These are phyloP conservation scores for Nibea coibor DNA, from an alignment of 2,113 vertebrate species.

Conservation along the genomic window DNA sequence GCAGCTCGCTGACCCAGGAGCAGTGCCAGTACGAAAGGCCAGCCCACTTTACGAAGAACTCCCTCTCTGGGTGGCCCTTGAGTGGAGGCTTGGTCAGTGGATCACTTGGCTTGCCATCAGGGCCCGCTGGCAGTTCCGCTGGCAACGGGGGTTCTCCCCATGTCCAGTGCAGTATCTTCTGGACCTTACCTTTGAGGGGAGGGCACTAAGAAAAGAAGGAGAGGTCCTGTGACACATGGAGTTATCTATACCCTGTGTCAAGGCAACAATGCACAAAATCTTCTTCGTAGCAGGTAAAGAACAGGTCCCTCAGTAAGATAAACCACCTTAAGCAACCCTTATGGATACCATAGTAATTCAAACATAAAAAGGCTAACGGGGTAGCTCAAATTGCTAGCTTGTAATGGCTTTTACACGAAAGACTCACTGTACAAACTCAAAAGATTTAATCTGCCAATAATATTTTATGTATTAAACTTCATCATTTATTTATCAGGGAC, in stretches of 20 bases:
- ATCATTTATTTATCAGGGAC: background rate
- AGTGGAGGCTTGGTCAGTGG: constrained; percentile 84
- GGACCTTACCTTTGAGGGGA: constrained; percentile 97
- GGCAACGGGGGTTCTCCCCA: constrained; percentile 92
- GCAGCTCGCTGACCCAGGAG: constrained; percentile 98
- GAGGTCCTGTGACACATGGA: background rate
- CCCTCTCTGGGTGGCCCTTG: constrained; percentile 93
- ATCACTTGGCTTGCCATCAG: constrained; percentile 72
- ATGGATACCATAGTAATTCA: background rate
- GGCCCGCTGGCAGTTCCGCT: constrained; percentile 66
- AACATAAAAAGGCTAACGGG: background rate
- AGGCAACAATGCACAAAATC: background rate
- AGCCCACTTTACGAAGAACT: constrained; percentile 98
- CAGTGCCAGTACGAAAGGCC: constrained; percentile 98
- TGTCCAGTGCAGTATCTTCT: constrained; percentile 96
- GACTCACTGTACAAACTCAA: background rate
- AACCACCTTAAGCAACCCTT: background rate
- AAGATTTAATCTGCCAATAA: background rate
- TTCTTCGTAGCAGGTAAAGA: background rate
- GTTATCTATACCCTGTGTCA: background rate
- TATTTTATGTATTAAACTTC: background rate
- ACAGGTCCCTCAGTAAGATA: too few relatives aligned
- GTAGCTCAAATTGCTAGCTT: too few relatives aligned
- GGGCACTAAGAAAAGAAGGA: constrained; percentile 86
- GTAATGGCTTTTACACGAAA: too few relatives aligned